Base-by-base conservation (phyloP, 1,140 invertebrate species). In the Drosophila murphyi region DNA sequence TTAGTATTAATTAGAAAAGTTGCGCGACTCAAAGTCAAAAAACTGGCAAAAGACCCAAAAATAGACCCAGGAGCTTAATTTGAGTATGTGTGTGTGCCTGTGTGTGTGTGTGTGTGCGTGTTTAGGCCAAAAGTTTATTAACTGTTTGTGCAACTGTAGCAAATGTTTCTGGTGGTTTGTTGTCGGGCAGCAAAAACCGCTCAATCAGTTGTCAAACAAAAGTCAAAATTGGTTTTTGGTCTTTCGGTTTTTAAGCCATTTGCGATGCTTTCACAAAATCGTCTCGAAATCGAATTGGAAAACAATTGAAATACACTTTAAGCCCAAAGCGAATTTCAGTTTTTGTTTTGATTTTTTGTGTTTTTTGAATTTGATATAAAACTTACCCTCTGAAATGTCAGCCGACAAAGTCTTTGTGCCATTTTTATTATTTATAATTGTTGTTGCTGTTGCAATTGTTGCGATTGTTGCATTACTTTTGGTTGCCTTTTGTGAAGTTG, bases 1-100 rank as follows among this genome's bases (percentile, higher is more conserved):
- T 87, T 88, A 83, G 80, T 88, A 82, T 88, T 83, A 87, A 87
- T 87, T 83, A 87, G 59, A 79, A 87, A 87, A 88, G 64, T 88
- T 86, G 48, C n/a, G 39, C 35, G 60, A 75, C 60, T 43, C 69
- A 47, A 83, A 32, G 10, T 32, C 31, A 69, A 67, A 71, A 60
- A 50, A 57, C 71, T 64, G 43, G 43, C 37, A 65, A 5, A 29
- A 34, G 20, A 50, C 56, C 51, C 8, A 50, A 82, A 80, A 79
- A 63, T 67, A 83, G 68, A 72, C 81, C 83, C 80, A 12, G 63
- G 75, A 78, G 67, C 52, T 35, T 41, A 35, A 56, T 55, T 43
- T 62, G 10, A 43, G 34, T 43, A 48, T 45, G 29, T 43, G n/a
- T 35, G 5, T 41, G 45, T 3, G 54, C 7, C 43, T 39, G 63